phyloP scores from a whole-genome alignment of 2,888 invertebrate species.

The Heterodera filipjevi region DNA sequence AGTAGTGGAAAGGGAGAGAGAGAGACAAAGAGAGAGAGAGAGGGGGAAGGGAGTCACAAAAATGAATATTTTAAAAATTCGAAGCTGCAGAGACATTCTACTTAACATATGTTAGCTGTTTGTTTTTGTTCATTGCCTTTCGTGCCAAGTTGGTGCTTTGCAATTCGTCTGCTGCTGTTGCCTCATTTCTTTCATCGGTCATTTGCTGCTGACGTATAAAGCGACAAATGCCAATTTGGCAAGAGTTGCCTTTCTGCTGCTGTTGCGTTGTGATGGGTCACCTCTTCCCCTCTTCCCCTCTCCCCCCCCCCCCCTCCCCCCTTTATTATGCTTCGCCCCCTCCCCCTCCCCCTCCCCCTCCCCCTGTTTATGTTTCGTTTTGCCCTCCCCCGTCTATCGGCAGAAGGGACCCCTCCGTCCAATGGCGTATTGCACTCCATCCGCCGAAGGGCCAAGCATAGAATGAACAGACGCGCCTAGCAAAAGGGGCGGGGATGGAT shows the following conservation, averaged over 20 bases:
- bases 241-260: neutral
- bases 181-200: neutral
- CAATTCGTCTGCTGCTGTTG: neutral
- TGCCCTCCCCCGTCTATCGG: neutral
- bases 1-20: neutral
- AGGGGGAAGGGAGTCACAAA: neutral
- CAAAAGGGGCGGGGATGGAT: neutral
- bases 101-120: no score
- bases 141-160: neutral
- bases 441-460: neutral
- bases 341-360: neutral
- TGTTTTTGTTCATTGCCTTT: no score
- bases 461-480: slow-evolving; percentile 4
- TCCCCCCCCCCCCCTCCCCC: neutral
- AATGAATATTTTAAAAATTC: no score
- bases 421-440: slow-evolving; percentile 13
- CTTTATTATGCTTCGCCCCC: neutral
- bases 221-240: neutral
- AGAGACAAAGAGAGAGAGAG: neutral
- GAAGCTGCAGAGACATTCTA: no score
- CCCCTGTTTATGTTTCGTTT: neutral
- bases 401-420: neutral
- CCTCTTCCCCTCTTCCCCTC: no score
- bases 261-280: neutral
- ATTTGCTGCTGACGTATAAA: neutral